Evolutionary conservation across 2,888 invertebrate genomes (phyloP).

Genomic region (Myopa testacea): DNA sequence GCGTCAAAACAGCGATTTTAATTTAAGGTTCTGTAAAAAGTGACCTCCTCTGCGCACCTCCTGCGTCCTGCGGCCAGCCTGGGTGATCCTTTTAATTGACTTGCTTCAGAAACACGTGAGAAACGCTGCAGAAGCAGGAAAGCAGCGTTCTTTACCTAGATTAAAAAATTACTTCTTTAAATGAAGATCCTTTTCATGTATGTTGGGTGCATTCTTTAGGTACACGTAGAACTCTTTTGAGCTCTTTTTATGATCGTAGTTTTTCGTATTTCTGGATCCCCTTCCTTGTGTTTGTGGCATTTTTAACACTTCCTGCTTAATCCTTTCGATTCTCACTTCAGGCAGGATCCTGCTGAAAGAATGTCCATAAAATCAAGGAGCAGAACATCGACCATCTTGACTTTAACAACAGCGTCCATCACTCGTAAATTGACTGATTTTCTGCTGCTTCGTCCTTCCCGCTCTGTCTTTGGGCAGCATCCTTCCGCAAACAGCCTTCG

Average conservation of each 20-base stretch:
- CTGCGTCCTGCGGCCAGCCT: background rate
- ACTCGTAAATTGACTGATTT: too few species aligned
- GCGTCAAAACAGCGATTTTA: background rate
- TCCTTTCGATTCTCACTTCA: background rate
- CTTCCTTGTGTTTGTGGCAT: background rate
- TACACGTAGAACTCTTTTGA: too few species aligned
- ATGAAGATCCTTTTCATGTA: background rate
- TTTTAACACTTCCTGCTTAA: background rate
- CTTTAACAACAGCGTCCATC: too few species aligned
- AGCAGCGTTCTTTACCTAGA: background rate
- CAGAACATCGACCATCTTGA: too few species aligned
- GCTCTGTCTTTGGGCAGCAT: background rate
- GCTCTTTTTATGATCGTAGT: background rate
- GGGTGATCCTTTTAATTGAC: slow-evolving; percentile 33
- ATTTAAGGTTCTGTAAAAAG: background rate
- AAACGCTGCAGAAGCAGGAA: background rate
- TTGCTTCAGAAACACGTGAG: slow-evolving; percentile 10
- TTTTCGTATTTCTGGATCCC: too few species aligned
- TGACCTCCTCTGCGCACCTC: background rate
- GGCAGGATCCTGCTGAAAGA: background rate
- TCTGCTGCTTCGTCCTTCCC: background rate
- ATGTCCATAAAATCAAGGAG: too few species aligned
- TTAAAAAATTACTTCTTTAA: background rate
- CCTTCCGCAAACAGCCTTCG: too few species aligned
- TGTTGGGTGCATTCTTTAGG: background rate